Base-by-base conservation (phyloP, 2,888 invertebrate genomes). In the Liopterus haemorrhoidalis region DNA sequence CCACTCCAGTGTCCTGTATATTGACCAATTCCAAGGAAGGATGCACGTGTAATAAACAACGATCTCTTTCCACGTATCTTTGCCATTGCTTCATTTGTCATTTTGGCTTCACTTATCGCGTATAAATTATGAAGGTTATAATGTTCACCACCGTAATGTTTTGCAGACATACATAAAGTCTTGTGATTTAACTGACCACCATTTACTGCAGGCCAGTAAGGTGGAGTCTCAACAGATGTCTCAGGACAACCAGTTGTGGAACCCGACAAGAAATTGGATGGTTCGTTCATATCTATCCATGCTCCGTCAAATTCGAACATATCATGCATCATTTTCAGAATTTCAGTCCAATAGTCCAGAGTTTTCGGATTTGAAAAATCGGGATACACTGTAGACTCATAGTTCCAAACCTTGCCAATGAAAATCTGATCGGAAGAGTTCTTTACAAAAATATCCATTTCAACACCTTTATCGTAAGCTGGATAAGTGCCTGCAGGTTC, bases 211-310 rank as follows among this genome's bases (percentile, higher is more conserved):
- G 84, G 85, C 16, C 66, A 49, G 67, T 83, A 85, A 0, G 79
- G 78, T 0, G 82, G 74, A 43, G 72, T 57, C 51, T 84, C 82
- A 0, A 78, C 67, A 1, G 57, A 44, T 46, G 67, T 68, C 11
- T 60, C 48, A 1, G 65, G 60, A 56, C 78, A 78, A 4, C 74
- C 73, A 45, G 59, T 50, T 31, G 30, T 24, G 20, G 36, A 18
- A n/a, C 28, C 85, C 56, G 79, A 70, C 15, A 73, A 68, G 67
- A 85, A 84, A 67, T 85, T 85, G 0, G 83, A 80, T 0, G 84
- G 84, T 58, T 86, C 87, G 66, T 87, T 86, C 86, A 87, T 86
- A 57, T 86, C 84, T 55, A 87, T 81, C 87, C 87, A 87, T 21
- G 79, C 75, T 15, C 85, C 87, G 57, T 88, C 87, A 56, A 75